A percentile compares a stretch with the other conserved stretches of the same genome.
phyloP scores from a whole-genome alignment of 2,113 vertebrate genomes.

The Sceloporus undulatus region DNA sequence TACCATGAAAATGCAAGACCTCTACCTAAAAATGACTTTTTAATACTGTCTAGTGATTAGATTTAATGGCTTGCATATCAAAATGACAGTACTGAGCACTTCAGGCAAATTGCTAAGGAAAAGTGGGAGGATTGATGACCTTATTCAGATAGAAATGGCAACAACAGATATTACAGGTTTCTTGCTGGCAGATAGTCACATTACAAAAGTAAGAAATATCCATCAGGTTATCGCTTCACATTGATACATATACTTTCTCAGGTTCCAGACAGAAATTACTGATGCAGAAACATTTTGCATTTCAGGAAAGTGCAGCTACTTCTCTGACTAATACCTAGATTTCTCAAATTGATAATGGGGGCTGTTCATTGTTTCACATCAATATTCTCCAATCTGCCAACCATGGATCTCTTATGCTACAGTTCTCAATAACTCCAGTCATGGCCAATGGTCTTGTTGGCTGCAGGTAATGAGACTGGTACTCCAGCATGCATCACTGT shows the following conservation, averaged over 20 bases:
- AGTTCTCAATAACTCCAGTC: too few relatives aligned
- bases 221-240: background rate
- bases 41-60: constrained; percentile 45
- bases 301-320: background rate
- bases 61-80: constrained; percentile 41
- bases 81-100: constrained; percentile 45
- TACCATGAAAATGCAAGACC: constrained; percentile 32
- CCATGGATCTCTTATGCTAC: too few relatives aligned
- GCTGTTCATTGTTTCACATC: too few relatives aligned
- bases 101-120: constrained; percentile 43
- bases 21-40: constrained; percentile 7
- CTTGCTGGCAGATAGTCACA: constrained; percentile 38
- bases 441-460: too few relatives aligned
- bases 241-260: constrained; percentile 16
- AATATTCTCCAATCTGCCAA: too few relatives aligned
- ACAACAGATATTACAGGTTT: constrained; percentile 34
- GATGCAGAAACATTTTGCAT: constrained; percentile 14
- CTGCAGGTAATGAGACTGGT: background rate
- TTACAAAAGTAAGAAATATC: constrained; percentile 20
- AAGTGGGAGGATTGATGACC: constrained; percentile 32
- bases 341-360: background rate
- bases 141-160: constrained; percentile 44
- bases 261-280: background rate
- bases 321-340: background rate
- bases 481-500: background rate